Base-by-base conservation (phyloP, 64 coral and sea anemone species). In the Stichodactyla mertensii region DNA sequence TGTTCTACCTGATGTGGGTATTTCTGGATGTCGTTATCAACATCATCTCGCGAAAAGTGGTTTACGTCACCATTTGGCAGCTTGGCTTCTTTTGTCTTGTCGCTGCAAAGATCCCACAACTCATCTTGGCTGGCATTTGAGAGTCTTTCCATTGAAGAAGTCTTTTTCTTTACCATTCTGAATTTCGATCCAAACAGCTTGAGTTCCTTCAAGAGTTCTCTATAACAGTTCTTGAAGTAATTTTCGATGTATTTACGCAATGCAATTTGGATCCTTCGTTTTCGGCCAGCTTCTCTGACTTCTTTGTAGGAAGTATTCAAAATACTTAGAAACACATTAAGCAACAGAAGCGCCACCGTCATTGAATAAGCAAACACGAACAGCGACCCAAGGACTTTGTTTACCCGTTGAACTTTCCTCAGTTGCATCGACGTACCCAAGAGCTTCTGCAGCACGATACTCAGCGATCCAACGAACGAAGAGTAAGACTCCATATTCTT, bases 301-400 rank as follows among this genome's bases (percentile, higher is more conserved):
- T 92, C 85, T 5, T 86, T 92, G 64, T 92, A 92, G 20, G 90
- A 82, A 20, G 86, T 86, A 26, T 92, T 92, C 24, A 92, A 84
- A 55, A 92, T 92, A 61, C 84, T 86, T 1, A 92, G 59, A 61
- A 92, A 92, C 77, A 92, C 86, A 27, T 92, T 92, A 4, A 92
- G 78, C 18, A 92, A 82, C 9, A 92, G 45, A 51, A 92, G 61
- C 4, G 86, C 90, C 4, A 87, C 86, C 16, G 90, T 83, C 10
- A 92, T 59, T 55, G 86, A 87, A 86, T 92, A 92, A 16, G 84
- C 90, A 83, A 92, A 92, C 7, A 87, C 60, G 18, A 82, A 92
- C 54, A 92, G 28, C 7, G 84, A 86, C 11, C 90, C 90, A 19
- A 92, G 28, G 6, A 92, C 14, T 18, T 82, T 57, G 24, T 55